Base-by-base conservation (phyloP, 1,140 invertebrate species). In the Zaprionus taronus region DNA sequence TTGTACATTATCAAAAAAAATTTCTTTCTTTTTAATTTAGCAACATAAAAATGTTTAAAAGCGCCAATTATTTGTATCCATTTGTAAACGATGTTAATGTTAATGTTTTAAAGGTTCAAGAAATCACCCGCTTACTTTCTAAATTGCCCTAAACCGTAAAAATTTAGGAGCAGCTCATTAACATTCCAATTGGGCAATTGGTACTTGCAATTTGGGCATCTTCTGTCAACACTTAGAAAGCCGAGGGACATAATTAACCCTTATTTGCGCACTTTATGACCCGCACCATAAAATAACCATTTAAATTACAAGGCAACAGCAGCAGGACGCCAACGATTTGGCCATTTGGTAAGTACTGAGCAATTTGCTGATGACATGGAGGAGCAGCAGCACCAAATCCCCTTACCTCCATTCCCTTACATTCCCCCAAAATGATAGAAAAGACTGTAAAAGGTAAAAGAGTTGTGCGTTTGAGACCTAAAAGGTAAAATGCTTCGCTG, bases 211-310 rank as follows among this genome's bases (percentile, higher is more conserved):
- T 86, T 85, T 89, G 31, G 44, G 71, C 70, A 79, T 72, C 77
- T 83, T 89, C 69, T 83, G 80, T 69, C 64, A 70, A 58, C 62
- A 77, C 71, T 72, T 72, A 53, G 47, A 72, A 65, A 80, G 70
- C 80, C 77, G 44, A 44, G 62, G 38, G 36, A 74, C 83, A 91
- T 90, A 90, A 90, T 90, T 90, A 90, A 83, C 85, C 85, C 85
- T 91, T 90, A 90, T 90, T 90, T 91, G 87, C 76, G 57, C 86
- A 83, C 79, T 90, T 90, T 90, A 90, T 83, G 73, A 60, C 58
- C 79, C 66, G 71, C 73, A 80, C 86, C 83, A 82, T 90, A 83
- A 90, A 91, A 91, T 73, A n/a, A 51, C 69, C 63, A 85, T 89
- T 89, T 85, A 85, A 89, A 89, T 90, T 81, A 82, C 79, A 72